Evolutionary conservation across 64 coral and sea anemone genomes (phyloP).

Genomic region (Montipora foliosa): DNA sequence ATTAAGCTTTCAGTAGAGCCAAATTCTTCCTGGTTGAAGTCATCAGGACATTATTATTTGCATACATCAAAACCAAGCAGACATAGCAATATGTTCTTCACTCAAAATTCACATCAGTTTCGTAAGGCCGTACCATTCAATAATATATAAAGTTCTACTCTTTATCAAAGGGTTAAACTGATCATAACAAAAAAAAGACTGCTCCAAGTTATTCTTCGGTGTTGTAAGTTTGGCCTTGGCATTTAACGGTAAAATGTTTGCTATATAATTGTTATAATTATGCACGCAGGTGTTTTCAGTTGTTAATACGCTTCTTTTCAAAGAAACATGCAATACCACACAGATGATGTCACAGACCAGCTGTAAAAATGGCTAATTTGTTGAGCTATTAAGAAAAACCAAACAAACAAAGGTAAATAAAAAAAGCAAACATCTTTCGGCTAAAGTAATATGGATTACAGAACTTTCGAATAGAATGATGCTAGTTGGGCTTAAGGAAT

Average conservation of each 20-base stretch:
- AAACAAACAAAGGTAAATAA: background rate
- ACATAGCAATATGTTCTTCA: background rate
- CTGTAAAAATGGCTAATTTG: background rate
- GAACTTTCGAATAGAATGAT: no score
- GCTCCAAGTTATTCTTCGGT: background rate
- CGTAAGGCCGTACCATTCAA: no score
- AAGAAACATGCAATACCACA: constrained; percentile 6
- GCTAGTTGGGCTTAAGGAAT: no score
- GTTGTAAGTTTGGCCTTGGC: background rate
- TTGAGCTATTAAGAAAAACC: no score
- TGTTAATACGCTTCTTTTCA: background rate
- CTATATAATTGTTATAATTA: constrained; percentile 24
- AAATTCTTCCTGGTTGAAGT: constrained; percentile 41
- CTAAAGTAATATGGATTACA: background rate
- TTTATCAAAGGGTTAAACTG: background rate
- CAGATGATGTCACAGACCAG: constrained; percentile 2
- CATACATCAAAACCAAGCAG: background rate
- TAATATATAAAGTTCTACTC: background rate
- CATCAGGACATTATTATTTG: background rate
- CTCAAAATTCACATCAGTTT: background rate
- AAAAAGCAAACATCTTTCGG: background rate
- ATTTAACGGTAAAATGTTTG: background rate
- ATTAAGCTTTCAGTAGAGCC: background rate
- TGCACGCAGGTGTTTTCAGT: background rate
- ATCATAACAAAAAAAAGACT: no score